These are phyloP conservation scores for Lycodopsis pacificus DNA, from an alignment of 2,797 vertebrate genomes.

Conservation along the genomic window DNA sequence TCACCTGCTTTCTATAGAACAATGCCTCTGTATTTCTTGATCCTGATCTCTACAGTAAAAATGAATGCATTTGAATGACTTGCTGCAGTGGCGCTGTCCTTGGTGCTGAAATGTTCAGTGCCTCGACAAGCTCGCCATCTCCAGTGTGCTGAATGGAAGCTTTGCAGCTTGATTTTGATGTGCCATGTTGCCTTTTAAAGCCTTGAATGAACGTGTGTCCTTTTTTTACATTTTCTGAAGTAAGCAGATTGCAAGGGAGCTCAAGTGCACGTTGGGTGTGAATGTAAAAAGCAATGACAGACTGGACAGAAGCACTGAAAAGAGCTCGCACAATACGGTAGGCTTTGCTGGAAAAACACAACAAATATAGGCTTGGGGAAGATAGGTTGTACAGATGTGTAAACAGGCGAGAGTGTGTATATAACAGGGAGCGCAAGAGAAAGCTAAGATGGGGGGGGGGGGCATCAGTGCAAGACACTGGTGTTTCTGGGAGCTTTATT, in stretches of 20 bases:
- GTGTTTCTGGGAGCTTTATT: conserved; percentile 30
- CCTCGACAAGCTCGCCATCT: not conserved
- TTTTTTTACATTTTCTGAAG: conserved; percentile 24
- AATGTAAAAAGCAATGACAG: conserved; percentile 43
- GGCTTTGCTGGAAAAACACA: conserved; percentile 31
- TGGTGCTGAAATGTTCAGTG: conserved; percentile 39
- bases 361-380: not conserved
- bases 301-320: conserved; percentile 37
- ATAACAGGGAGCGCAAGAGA: not conserved
- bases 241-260: conserved; percentile 54
- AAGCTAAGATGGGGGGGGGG: not conserved
- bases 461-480: not conserved
- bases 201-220: conserved; percentile 29
- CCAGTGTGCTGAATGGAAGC: conserved; percentile 29
- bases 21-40: not conserved
- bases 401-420: not conserved
- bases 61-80: conserved; percentile 5
- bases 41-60: not conserved
- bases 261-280: conserved; percentile 51
- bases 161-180: conserved; percentile 37
- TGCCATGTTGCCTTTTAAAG: conserved; percentile 35
- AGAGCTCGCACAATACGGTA: conserved; percentile 28
- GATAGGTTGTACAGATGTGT: not conserved
- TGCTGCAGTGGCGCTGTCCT: conserved; percentile 30
- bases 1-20: not conserved